Percentiles rank a stretch among this genome's conserved stretches.
These are phyloP conservation scores for Artibeus lituratus DNA, from an alignment of 2,797 vertebrate genomes.

Conservation along the genomic window DNA sequence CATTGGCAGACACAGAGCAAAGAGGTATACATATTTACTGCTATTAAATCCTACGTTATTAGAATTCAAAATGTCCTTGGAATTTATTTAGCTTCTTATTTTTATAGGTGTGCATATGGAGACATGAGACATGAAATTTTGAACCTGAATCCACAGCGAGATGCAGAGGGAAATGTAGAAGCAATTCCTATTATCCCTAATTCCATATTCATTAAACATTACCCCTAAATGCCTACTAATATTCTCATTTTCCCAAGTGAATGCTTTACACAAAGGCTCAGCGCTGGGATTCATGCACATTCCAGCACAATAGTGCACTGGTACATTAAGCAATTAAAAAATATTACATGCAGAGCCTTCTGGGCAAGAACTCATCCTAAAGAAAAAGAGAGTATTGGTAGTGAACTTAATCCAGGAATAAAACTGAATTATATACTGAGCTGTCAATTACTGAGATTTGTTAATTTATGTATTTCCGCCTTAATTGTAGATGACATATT, in stretches of 20 bases:
- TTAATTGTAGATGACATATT: neutral
- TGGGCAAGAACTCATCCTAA: neutral
- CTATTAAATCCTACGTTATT: neutral
- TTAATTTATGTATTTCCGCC: neutral
- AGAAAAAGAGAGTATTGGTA: neutral
- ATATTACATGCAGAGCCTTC: neutral
- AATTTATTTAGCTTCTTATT: neutral
- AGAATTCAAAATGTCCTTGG: neutral
- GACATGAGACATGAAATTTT: neutral
- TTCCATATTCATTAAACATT: neutral
- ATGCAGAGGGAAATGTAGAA: neutral
- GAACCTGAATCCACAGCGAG: neutral
- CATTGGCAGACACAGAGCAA: neutral
- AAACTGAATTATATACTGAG: neutral
- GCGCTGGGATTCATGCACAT: neutral
- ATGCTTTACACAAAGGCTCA: neutral
- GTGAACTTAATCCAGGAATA: neutral
- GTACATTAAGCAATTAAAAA: neutral
- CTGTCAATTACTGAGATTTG: neutral
- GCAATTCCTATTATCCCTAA: neutral
- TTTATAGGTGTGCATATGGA: neutral
- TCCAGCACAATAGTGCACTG: neutral
- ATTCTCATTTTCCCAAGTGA: slow-evolving; percentile 1
- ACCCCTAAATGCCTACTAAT: neutral
- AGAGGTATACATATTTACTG: neutral